Conservation (phyloP, 2,888 invertebrate species). For the Dorcus hopei region DNA sequence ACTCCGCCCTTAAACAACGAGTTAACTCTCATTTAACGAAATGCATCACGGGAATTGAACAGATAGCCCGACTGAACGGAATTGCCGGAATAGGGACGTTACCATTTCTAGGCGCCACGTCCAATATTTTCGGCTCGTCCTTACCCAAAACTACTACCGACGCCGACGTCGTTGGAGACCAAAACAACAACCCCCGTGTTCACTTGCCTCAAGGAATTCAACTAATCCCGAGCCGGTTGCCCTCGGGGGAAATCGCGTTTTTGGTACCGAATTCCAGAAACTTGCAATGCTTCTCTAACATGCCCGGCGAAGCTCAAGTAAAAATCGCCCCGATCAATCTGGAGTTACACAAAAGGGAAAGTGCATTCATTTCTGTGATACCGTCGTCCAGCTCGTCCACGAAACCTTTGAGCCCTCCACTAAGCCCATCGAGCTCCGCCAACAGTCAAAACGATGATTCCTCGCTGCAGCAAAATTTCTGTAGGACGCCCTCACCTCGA, state of each 20-base stretch:
- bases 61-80: slow-evolving; percentile 42
- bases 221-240: slow-evolving; percentile 63
- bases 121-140: slow-evolving; percentile 22
- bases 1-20: slow-evolving; percentile 68
- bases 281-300: slow-evolving; percentile 48
- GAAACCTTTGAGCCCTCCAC: slow-evolving; percentile 58
- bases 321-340: slow-evolving; percentile 17
- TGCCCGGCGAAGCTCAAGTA: slow-evolving; percentile 32
- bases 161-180: slow-evolving; percentile 46
- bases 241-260: slow-evolving; percentile 64
- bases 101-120: slow-evolving; percentile 31
- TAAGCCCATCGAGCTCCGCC: slow-evolving; percentile 55
- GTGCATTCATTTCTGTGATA: slow-evolving; percentile 53
- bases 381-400: slow-evolving; percentile 28
- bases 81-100: slow-evolving; percentile 34
- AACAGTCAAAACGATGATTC: slow-evolving; percentile 7
- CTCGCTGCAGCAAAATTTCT: slow-evolving; percentile 1
- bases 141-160: slow-evolving; percentile 21
- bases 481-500: slow-evolving; percentile 31
- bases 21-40: slow-evolving; percentile 74
- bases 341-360: slow-evolving; percentile 34
- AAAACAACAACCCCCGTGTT: slow-evolving; percentile 55
- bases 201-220: slow-evolving; percentile 62
- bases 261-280: slow-evolving; percentile 59
- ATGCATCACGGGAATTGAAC: slow-evolving; percentile 63